Evolutionary conservation across 1,140 invertebrate species (phyloP).

Genomic region (Agrilus planipennis): DNA sequence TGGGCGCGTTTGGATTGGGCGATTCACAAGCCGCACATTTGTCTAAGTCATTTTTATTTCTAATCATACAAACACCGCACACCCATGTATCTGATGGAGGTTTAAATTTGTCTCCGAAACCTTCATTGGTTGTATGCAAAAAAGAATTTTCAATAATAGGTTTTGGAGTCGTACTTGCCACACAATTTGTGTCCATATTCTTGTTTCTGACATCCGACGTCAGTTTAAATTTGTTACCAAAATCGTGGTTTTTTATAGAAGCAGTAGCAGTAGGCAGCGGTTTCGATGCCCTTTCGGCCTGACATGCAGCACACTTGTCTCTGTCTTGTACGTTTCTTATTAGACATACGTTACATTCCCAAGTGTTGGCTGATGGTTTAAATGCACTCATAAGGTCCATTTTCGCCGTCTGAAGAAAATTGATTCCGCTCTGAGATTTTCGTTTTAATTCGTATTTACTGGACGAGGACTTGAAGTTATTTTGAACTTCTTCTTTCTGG

Average conservation of each 20-base stretch:
- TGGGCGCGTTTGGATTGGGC: constrained; percentile 35
- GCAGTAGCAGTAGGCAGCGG: no score
- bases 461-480: constrained; percentile 19
- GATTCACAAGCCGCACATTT: constrained; percentile 55
- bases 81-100: constrained; percentile 42
- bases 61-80: constrained; percentile 51
- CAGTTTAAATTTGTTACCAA: constrained; percentile 44
- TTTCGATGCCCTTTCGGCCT: constrained; percentile 29
- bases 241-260: constrained; percentile 22
- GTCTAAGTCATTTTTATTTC: constrained; percentile 42
- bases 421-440: constrained; percentile 4
- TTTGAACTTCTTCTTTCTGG: not conserved
- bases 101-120: constrained; percentile 29
- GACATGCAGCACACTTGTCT: constrained; percentile 41
- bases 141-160: no score
- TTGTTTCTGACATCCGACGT: constrained; percentile 5
- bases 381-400: constrained; percentile 26
- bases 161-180: constrained; percentile 11
- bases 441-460: constrained; percentile 20
- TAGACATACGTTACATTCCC: constrained; percentile 46
- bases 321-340: constrained; percentile 40
- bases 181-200: constrained; percentile 20
- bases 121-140: not conserved
- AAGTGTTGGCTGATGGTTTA: constrained; percentile 27
- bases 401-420: constrained; percentile 9